Evolutionary conservation across 2,113 vertebrate species (phyloP).

Genomic region (Anolis sagrei): DNA sequence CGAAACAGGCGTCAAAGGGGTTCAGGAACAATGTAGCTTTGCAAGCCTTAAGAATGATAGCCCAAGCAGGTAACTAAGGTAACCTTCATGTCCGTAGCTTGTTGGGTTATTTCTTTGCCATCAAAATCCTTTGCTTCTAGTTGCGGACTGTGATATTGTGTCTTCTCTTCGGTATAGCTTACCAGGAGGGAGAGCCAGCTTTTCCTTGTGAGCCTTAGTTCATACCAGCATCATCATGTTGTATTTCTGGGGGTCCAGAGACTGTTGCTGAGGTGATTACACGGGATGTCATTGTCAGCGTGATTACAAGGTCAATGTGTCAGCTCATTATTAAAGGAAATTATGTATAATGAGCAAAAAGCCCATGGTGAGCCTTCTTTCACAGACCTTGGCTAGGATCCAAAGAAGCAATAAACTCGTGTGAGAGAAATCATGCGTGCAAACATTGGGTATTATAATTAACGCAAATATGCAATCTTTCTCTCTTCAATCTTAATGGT

Average conservation of each 20-base stretch:
- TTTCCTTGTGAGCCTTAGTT: background rate
- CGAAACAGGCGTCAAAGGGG: background rate
- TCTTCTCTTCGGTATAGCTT: background rate
- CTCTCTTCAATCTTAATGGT: conserved; percentile 55
- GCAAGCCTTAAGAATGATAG: background rate
- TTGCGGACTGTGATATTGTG: no score
- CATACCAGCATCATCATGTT: background rate
- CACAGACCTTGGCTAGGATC: background rate
- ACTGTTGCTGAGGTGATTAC: background rate
- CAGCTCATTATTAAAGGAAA: background rate
- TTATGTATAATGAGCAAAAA: conserved; percentile 35
- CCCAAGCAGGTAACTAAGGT: background rate
- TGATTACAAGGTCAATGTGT: conserved; percentile 20
- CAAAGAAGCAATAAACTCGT: background rate
- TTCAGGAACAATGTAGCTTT: background rate
- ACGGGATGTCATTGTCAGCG: conserved; percentile 17
- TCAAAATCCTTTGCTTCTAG: background rate
- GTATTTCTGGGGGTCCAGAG: background rate
- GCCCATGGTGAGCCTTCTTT: conserved; percentile 17
- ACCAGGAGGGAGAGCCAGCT: background rate
- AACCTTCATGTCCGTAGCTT: background rate
- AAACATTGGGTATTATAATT: background rate
- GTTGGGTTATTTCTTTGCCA: background rate
- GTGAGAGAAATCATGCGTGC: background rate
- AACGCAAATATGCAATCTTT: conserved; percentile 25